These are phyloP conservation scores for Hystrix brachyura DNA, from an alignment of 2,113 vertebrate species.

Conservation along the genomic window DNA sequence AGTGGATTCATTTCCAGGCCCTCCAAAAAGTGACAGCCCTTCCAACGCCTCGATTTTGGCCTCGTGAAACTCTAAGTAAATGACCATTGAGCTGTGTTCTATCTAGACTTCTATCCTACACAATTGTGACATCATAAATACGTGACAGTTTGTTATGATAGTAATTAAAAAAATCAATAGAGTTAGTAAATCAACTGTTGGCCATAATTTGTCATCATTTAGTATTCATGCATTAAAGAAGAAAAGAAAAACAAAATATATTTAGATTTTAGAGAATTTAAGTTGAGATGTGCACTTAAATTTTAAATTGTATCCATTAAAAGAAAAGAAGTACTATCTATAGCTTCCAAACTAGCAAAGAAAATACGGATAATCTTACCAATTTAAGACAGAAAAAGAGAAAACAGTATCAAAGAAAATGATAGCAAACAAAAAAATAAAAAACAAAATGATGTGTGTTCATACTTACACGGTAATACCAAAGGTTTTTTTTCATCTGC, in stretches of 20 bases:
- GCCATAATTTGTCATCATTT: conserved; percentile 2
- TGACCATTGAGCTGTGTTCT: background rate
- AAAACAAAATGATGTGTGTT: background rate
- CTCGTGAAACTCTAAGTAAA: background rate
- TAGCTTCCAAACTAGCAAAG: background rate
- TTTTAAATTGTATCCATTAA: background rate
- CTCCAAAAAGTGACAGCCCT: background rate
- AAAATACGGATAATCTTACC: conserved; percentile 17
- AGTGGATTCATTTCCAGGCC: background rate
- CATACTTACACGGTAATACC: background rate
- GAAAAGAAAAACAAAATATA: background rate
- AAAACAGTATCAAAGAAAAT: background rate
- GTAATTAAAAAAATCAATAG: background rate
- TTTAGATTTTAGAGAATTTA: conserved; percentile 6
- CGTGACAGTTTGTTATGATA: conserved; percentile 12
- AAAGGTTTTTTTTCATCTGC: background rate
- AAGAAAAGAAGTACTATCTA: conserved; percentile 26
- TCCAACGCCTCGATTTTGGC: background rate
- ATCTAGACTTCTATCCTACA: background rate
- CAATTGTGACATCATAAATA: background rate
- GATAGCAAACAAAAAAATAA: background rate
- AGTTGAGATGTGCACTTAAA: background rate
- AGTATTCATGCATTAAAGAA: background rate
- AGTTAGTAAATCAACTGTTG: background rate
- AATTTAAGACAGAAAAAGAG: background rate